Conservation (phyloP, 92 coral and sea anemone species). For the Porites lobata region DNA sequence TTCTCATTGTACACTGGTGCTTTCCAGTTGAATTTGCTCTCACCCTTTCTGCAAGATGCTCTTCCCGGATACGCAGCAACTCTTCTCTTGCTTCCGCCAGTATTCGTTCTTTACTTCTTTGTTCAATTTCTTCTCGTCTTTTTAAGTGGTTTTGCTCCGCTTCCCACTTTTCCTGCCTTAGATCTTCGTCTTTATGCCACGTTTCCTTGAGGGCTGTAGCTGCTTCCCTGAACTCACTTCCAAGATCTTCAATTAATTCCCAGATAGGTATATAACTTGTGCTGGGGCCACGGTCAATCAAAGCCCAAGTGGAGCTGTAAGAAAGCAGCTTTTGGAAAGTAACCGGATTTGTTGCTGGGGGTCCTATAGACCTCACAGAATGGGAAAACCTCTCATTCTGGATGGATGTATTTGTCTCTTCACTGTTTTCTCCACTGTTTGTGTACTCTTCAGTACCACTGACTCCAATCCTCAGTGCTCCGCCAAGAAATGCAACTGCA, state of each 20-base stretch:
- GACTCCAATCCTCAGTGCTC: conserved; percentile 29
- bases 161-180: not conserved
- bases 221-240: not conserved
- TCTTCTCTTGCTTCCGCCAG: not conserved
- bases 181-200: not conserved
- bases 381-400: not conserved
- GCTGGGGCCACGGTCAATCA: conserved; percentile 4
- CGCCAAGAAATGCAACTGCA: conserved; percentile 46
- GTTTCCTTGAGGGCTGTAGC: not conserved
- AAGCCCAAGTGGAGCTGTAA: conserved; percentile 47
- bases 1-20: no score
- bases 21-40: not conserved
- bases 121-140: not conserved
- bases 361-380: conserved; percentile 42
- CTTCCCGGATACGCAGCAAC: not conserved
- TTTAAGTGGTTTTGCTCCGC: not conserved
- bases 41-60: not conserved
- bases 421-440: not conserved
- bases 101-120: not conserved
- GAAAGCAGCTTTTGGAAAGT: conserved; percentile 38
- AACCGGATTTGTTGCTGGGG: conserved; percentile 44
- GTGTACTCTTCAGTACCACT: conserved; percentile 11
- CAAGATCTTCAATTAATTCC: conserved; percentile 12
- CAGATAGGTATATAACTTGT: conserved; percentile 8
- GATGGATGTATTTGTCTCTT: not conserved